Conservation (phyloP, 2,888 invertebrate genomes). For the Cheilosia grossa region DNA sequence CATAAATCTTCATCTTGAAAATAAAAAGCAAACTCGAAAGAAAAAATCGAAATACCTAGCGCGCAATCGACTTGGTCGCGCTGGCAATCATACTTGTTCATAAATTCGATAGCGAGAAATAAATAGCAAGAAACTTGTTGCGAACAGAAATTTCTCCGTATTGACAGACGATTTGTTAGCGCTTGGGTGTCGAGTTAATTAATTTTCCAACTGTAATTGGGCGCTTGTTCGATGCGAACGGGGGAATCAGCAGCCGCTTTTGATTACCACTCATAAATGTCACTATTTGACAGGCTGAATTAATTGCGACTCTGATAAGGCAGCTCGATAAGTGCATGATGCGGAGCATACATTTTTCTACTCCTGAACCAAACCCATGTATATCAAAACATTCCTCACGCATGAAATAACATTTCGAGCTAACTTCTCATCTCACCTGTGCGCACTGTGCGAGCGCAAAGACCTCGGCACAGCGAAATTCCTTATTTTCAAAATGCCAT, state of each 20-base stretch:
- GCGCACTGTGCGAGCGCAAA: constrained; percentile 16
- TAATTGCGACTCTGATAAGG: no score
- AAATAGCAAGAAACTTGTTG: constrained; percentile 20
- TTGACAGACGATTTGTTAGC: constrained; percentile 41
- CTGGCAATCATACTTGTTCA: background rate
- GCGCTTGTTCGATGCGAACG: background rate
- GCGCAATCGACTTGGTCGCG: background rate
- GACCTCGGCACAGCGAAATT: constrained; percentile 44
- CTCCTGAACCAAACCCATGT: background rate
- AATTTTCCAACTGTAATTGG: background rate
- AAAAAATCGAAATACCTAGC: constrained; percentile 12
- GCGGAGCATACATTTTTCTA: background rate
- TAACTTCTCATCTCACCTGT: constrained; percentile 8
- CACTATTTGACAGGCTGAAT: background rate
- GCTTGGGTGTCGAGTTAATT: constrained; percentile 36
- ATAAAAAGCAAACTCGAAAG: constrained; percentile 22
- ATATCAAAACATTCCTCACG: constrained; percentile 30
- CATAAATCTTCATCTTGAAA: constrained; percentile 54
- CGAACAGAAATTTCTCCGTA: constrained; percentile 32
- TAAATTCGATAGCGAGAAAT: constrained; percentile 12
- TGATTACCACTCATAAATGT: background rate
- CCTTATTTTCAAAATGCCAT: constrained; percentile 47
- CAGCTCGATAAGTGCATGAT: background rate
- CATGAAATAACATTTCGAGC: constrained; percentile 37
- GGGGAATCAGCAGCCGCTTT: background rate